Conservation (phyloP, 1,140 invertebrate genomes). For the Bombus pascuorum region DNA sequence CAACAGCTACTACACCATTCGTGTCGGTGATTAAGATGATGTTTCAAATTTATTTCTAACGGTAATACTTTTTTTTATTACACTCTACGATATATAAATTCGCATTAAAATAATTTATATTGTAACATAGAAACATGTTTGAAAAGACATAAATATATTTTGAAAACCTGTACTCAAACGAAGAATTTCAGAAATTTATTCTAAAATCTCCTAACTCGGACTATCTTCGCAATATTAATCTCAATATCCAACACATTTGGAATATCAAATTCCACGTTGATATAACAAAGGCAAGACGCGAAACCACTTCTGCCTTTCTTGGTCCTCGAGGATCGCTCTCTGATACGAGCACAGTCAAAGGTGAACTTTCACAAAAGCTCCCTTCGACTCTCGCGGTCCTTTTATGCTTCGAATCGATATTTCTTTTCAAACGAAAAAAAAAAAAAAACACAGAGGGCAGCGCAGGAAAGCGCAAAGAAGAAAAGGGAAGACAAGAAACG, state of each 20-base stretch:
- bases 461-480: not conserved
- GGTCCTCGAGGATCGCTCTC: not conserved
- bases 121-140: not conserved
- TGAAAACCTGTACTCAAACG: not conserved
- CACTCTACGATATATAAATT: not conserved
- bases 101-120: not conserved
- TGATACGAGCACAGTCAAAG: not conserved
- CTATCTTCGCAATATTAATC: too few relatives aligned
- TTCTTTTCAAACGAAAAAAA: not conserved
- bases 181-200: too few relatives aligned
- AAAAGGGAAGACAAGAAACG: not conserved
- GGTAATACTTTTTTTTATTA: not conserved
- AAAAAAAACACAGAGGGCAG: too few relatives aligned
- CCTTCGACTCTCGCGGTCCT: slow-evolving; percentile 14
- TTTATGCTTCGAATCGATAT: slow-evolving; percentile 29
- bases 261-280: not conserved
- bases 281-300: not conserved
- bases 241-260: not conserved
- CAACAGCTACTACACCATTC: not conserved
- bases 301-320: not conserved
- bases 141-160: not conserved
- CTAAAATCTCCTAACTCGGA: too few relatives aligned
- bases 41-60: not conserved
- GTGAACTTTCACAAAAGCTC: slow-evolving; percentile 18
- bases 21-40: too few relatives aligned